Evolutionary conservation across 1,140 invertebrate species (phyloP).

Genomic region (Drosophila tristis): DNA sequence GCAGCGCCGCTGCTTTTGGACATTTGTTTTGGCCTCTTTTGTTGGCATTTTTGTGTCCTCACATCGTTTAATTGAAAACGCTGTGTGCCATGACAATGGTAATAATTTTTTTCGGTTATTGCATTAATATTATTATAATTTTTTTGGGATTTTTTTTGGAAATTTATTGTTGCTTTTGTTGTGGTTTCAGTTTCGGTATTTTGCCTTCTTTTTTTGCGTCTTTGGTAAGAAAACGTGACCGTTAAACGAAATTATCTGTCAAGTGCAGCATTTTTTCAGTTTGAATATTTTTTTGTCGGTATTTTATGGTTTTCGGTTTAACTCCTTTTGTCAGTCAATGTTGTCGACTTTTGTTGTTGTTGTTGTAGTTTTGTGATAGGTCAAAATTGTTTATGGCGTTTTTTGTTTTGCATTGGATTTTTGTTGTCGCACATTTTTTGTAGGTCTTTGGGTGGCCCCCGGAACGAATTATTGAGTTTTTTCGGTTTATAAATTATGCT

Average conservation of each 20-base stretch:
- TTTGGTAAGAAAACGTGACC: conserved; percentile 69
- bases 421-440: conserved; percentile 24
- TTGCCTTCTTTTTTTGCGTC: conserved; percentile 7
- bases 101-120: conserved; percentile 26
- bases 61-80: conserved; percentile 40
- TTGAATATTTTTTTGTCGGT: conserved; percentile 27
- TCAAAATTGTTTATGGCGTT: conserved; percentile 59
- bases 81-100: conserved; percentile 27
- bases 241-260: conserved; percentile 71
- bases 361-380: conserved; percentile 48
- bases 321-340: conserved; percentile 29
- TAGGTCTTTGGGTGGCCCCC: conserved; percentile 34
- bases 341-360: conserved; percentile 18
- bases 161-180: conserved; percentile 23
- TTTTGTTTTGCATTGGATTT: conserved; percentile 42
- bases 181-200: conserved; percentile 21
- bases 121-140: conserved; percentile 44
- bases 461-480: conserved; percentile 52
- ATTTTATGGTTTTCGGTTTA: conserved; percentile 23
- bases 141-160: conserved; percentile 43
- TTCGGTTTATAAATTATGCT: conserved; percentile 34
- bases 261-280: conserved; percentile 22
- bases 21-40: conserved; percentile 23
- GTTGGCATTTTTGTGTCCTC: conserved; percentile 27
- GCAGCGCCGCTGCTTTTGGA: conserved; percentile 6